Conservation (phyloP, 2,113 vertebrate genomes). For the Eupsittula cactorum region DNA sequence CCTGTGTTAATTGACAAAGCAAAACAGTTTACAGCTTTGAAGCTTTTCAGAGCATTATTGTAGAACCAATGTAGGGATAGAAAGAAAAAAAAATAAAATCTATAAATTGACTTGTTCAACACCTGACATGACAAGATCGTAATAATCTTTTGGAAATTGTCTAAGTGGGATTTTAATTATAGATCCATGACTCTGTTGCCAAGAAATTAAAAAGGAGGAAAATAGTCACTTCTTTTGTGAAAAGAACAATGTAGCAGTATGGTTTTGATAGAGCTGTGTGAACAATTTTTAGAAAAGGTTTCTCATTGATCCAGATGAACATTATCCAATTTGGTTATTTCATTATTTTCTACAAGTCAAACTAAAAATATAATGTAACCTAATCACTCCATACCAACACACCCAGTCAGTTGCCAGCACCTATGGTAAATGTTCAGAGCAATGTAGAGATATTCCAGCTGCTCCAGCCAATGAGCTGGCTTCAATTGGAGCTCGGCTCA, state of each 20-base stretch:
- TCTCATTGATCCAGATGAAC: neutral
- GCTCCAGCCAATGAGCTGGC: no score
- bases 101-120: slow-evolving; percentile 33
- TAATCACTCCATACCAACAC: no score
- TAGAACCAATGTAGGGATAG: neutral
- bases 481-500: no score
- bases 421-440: no score
- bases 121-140: slow-evolving; percentile 19
- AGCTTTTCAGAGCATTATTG: neutral
- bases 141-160: slow-evolving; percentile 32
- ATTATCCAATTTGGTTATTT: neutral
- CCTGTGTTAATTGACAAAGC: neutral
- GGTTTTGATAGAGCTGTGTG: neutral
- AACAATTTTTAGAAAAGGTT: neutral
- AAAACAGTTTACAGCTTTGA: neutral
- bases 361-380: neutral
- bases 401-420: no score
- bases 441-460: no score
- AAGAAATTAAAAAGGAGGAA: slow-evolving; percentile 41
- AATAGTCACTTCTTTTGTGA: slow-evolving; percentile 19
- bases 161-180: slow-evolving; percentile 54
- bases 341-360: neutral
- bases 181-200: slow-evolving; percentile 26
- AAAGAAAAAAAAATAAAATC: neutral
- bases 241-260: neutral